Base-by-base conservation (phyloP, 2,113 vertebrate species). In the Mystacornis crossleyi region DNA sequence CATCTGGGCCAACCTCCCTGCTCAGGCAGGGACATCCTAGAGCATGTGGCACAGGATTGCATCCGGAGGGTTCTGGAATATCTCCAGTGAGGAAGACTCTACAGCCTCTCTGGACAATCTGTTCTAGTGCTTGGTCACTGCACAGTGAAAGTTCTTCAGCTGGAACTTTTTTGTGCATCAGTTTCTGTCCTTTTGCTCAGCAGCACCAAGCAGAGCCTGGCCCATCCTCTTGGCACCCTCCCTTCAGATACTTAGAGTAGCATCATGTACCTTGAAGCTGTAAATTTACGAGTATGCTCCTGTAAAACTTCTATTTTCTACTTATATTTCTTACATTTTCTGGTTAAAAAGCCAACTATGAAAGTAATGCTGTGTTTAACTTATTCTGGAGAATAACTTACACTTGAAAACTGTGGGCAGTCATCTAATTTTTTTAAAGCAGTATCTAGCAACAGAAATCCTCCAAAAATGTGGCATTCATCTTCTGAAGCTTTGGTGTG, bases 391-490 rank as follows among this genome's bases (percentile, higher is more conserved):
- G 38, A 81, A 8, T 60, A 72, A 25, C 31, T 64, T 81, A 28
- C 2, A 7, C 43, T 77, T 83, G 45, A 45, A 89, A 77, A n/a
- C 47, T 4, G 0, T 48, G 29, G 13, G 6, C 16, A 84, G 28
- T 60, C 38, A 25, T 62, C 20, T 79, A 4, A 74, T 62, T 67
- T 51, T 89, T 29, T 74, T 43, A 67, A 60, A 81, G 64, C 18
- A 15, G 13, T 42, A 47, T 81, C 26, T 45, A 17, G 61, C 43
- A 43, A 58, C 34, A 78, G 34, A 93, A 94, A 74, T 87, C 18
- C 21, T 81, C 24, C 6, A 60, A 47, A 50, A 40, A 26, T 21
- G 12, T 25, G 20, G 6, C 0, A 0, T 70, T 78, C 50, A 31
- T 87, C 25, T 78, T 70, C 20, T 71, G 61, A 81, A 67, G 20